Base-by-base conservation (phyloP, 1,140 invertebrate species). In the Globodera ellingtonae region DNA sequence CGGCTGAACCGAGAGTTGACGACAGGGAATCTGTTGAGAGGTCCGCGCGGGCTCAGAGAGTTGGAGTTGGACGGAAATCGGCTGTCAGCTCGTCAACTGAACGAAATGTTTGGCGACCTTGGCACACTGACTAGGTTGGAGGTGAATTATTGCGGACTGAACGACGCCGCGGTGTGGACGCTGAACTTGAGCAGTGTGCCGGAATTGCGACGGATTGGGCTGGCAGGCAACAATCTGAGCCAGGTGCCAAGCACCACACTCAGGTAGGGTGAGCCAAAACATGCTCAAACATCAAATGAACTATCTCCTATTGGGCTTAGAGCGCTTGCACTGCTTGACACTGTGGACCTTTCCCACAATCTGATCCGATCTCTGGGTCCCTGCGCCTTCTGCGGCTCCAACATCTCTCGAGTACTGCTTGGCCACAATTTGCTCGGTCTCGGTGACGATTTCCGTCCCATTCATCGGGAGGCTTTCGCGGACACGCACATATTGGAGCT, bases 211-310 rank as follows among this genome's bases (percentile, higher is more conserved):
- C 72, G 86, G 44, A 76, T 88, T 56, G 87, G 87, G 46, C 46
- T 87, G 21, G 86, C 72, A 56, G 81, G 85, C 21, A 87, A 87
- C 72, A 85, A 86, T 59, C 77, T 87, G 7, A 86, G 83, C 46
- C 44, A 46, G 35, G 77, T 87, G 5, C 86, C 86, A 9, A 81
- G 80, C 24, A 70, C 75, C 48, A 83, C 75, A 21, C 62, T 87
- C 13, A 48, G 75, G 75, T 62, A 44, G 56, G 65, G 24, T 18
- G 35, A 13, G 13, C n/a, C 21, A n/a, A 13, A 65, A 75, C 35
- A 52, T 7, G 44, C 35, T 65, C 46, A 24, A 24, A 35, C 35
- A 1, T 35, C 35, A 35, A 35, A 35, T 35, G 35, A 35, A 35
- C 35, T 35, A 35, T 35, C 35, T 0, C 35, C 35, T 35, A 35